phyloP scores from a whole-genome alignment of 2,113 vertebrate genomes.

The Ailuropoda melanoleuca region DNA sequence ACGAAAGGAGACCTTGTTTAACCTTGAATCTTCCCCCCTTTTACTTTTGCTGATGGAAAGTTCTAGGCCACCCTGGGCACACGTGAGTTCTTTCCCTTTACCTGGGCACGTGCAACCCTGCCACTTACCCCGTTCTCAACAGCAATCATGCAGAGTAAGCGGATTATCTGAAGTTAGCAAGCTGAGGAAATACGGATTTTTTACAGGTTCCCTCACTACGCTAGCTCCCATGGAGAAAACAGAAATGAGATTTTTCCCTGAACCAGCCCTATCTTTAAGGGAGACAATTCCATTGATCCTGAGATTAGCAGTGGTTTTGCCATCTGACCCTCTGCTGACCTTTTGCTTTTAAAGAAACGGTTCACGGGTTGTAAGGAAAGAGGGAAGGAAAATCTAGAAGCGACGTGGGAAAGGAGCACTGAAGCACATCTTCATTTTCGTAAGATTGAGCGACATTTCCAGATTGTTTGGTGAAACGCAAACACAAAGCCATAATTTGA shows the following conservation, averaged over 20 bases:
- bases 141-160: not conserved
- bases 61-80: not conserved
- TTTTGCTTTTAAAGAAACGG: not conserved
- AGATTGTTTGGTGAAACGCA: not conserved
- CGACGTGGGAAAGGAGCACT: not conserved
- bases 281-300: not conserved
- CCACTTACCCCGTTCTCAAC: not conserved
- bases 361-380: not conserved
- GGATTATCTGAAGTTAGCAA: not conserved
- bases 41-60: not conserved
- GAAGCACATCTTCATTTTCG: not conserved
- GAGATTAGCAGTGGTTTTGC: constrained; percentile 38
- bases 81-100: not conserved
- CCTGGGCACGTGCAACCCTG: not conserved
- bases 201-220: not conserved
- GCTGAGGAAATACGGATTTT: not conserved
- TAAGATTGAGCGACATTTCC: not conserved
- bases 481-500: not conserved
- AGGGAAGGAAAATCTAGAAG: not conserved
- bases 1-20: not conserved
- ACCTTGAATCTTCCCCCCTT: not conserved
- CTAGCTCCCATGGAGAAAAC: not conserved
- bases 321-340: not conserved
- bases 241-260: constrained; percentile 41
- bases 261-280: not conserved